phyloP scores from a whole-genome alignment of 2,888 invertebrate species.

The Euproctis similis region DNA sequence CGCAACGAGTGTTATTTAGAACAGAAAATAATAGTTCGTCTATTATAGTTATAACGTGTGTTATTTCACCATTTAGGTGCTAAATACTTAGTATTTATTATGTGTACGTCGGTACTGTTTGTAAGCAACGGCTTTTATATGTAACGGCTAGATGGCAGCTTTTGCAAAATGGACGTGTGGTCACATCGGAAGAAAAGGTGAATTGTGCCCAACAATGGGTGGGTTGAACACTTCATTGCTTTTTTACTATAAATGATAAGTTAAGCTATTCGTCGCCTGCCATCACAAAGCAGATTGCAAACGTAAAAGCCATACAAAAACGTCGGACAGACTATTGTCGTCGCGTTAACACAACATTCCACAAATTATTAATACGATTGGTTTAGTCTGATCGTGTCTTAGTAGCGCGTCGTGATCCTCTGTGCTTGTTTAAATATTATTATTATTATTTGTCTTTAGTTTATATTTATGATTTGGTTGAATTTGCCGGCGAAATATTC shows the following conservation, averaged over 20 bases:
- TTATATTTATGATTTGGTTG: conserved; percentile 12
- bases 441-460: conserved; percentile 28
- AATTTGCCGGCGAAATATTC: conserved; percentile 22
- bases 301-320: not conserved
- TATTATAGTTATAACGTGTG: conserved; percentile 34
- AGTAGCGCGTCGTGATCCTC: conserved; percentile 50
- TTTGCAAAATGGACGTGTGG: conserved; percentile 22
- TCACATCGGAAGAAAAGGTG: too few species aligned
- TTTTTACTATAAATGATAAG: too few species aligned
- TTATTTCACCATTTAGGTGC: conserved; percentile 64
- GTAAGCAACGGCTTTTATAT: conserved; percentile 21
- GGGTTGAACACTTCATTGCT: too few species aligned
- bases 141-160: conserved; percentile 32
- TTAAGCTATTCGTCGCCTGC: too few species aligned
- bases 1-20: too few species aligned
- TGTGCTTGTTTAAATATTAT: conserved; percentile 39
- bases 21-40: too few species aligned
- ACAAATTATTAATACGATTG: conserved; percentile 38
- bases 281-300: too few species aligned
- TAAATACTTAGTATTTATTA: conserved; percentile 55
- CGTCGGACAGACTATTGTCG: too few species aligned
- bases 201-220: too few species aligned
- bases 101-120: conserved; percentile 11
- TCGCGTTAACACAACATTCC: conserved; percentile 45
- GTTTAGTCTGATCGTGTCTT: conserved; percentile 26